Evolutionary conservation across 2,113 vertebrate species (phyloP).

Genomic region (Zeus faber): DNA sequence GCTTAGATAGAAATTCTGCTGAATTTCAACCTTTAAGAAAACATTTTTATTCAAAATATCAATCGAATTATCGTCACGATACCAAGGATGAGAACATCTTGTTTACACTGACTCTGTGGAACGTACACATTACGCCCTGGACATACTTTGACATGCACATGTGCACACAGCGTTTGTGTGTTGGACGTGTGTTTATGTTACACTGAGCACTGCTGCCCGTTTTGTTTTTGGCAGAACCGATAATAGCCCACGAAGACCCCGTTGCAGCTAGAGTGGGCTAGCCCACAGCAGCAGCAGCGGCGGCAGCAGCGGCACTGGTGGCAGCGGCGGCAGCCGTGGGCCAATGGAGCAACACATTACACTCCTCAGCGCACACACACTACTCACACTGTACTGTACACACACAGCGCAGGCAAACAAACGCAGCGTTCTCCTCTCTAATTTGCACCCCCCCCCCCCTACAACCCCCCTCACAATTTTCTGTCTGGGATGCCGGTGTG

Average conservation of each 20-base stretch:
- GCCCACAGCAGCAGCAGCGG: constrained; percentile 29
- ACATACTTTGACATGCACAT: neutral
- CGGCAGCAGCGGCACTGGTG: too few relatives aligned
- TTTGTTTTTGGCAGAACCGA: constrained; percentile 65
- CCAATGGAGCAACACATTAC: constrained; percentile 50
- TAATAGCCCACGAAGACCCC: constrained; percentile 54
- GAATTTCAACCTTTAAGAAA: too few relatives aligned
- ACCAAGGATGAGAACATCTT: constrained; percentile 2
- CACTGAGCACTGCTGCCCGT: constrained; percentile 45
- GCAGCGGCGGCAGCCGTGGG: too few relatives aligned
- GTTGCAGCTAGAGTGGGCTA: constrained; percentile 24
- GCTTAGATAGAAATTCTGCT: too few relatives aligned
- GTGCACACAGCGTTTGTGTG: constrained; percentile 23
- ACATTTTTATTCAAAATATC: too few relatives aligned
- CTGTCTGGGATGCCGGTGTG: constrained; percentile 69
- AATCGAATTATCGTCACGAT: too few relatives aligned
- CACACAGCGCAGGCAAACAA: constrained; percentile 62
- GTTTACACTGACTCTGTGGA: neutral
- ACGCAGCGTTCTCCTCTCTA: constrained; percentile 70
- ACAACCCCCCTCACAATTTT: constrained; percentile 70
- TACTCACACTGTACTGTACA: constrained; percentile 47
- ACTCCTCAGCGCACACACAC: constrained; percentile 12
- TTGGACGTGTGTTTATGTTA: constrained; percentile 33
- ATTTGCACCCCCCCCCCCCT: constrained; percentile 69
- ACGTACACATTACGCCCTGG: neutral